A percentile compares a stretch with the other conserved stretches of the same genome.
phyloP scores from a whole-genome alignment of 1,140 invertebrate genomes.

The Drosophila triauraria region DNA sequence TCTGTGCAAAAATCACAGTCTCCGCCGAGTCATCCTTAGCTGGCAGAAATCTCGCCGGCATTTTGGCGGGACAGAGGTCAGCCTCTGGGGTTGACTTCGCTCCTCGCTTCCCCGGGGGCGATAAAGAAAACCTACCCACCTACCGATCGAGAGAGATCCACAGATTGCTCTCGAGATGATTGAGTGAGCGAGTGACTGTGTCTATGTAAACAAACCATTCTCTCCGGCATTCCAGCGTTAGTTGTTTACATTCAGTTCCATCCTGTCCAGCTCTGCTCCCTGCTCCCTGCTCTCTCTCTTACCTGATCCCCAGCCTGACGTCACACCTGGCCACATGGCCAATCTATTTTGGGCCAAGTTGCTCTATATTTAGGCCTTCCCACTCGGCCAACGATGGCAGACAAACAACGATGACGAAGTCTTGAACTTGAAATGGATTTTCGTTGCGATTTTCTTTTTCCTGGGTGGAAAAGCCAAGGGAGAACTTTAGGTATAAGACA shows the following conservation, averaged over 20 bases:
- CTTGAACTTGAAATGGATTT: slow-evolving; percentile 37
- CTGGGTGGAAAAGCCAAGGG: neutral
- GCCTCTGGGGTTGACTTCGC: neutral
- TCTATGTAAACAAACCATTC: neutral
- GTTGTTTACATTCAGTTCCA: slow-evolving; percentile 9
- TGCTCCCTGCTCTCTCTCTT: neutral
- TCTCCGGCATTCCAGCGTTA: slow-evolving; percentile 1
- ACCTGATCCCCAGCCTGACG: slow-evolving; percentile 1
- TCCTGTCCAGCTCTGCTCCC: slow-evolving; percentile 6
- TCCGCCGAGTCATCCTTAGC: slow-evolving; percentile 11
- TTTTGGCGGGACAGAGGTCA: slow-evolving; percentile 1
- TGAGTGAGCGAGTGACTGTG: neutral
- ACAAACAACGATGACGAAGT: slow-evolving; percentile 26
- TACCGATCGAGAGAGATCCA: neutral
- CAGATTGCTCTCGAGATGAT: neutral
- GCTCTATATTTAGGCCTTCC: slow-evolving; percentile 25
- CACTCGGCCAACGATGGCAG: slow-evolving; percentile 1
- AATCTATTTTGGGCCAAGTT: slow-evolving; percentile 12
- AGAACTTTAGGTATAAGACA: too few species aligned
- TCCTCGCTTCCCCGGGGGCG: neutral
- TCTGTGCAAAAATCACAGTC: neutral
- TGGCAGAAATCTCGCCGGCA: neutral
- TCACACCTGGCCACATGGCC: slow-evolving; percentile 21
- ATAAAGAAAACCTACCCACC: neutral
- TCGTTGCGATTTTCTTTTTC: neutral